Base-by-base conservation (phyloP, 2,888 invertebrate genomes). In the Pollenia griseotomentosa region DNA sequence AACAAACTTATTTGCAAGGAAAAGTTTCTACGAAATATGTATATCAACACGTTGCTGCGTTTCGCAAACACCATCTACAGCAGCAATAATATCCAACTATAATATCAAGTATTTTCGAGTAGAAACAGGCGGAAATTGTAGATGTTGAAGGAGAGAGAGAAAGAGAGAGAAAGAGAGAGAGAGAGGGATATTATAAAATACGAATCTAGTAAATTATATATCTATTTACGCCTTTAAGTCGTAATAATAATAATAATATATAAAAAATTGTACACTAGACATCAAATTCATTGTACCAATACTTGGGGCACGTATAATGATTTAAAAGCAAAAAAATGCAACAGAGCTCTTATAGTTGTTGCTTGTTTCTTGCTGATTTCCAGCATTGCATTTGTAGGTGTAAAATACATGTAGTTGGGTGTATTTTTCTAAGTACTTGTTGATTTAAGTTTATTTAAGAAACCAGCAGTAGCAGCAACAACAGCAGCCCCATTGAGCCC, bases 11-110 rank as follows among this genome's bases (percentile, higher is more conserved):
- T 33, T 33, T 33, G 33, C 19, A 63, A 70, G 63, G 61, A 66
- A 61, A 65, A 63, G 42, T 85, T 81, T 71, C 1, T 48, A n/a
- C 10, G 57, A 51, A 65, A 16, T 70, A 59, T n/a, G 19, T 19
- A 19, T 73, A 71, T 83, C 86, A 86, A 86, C 86, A 86, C 80
- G 86, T 86, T 86, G 80, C 16, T 65, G 80, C 16, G 57, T 5
- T 9, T 42, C 42, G 14, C 59, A 65, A 59, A 2, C 16, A 19
- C 55, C 55, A 11, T 33, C 33, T 19, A 70, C 46, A 44, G 14
- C 74, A 79, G 14, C 42, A 53, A 33, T 16, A 68, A 57, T 16
- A 77, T 11, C 19, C 6, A 40, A 33, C 12, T 55, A 44, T 19
- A 46, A 78, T 63, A 77, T 63, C 63, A 42, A 70, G 51, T 59